Evolutionary conservation across 2,888 invertebrate species (phyloP), one percentile per base, ranked within the genome.

Genomic region (Sinotaia quadrata): DNA sequence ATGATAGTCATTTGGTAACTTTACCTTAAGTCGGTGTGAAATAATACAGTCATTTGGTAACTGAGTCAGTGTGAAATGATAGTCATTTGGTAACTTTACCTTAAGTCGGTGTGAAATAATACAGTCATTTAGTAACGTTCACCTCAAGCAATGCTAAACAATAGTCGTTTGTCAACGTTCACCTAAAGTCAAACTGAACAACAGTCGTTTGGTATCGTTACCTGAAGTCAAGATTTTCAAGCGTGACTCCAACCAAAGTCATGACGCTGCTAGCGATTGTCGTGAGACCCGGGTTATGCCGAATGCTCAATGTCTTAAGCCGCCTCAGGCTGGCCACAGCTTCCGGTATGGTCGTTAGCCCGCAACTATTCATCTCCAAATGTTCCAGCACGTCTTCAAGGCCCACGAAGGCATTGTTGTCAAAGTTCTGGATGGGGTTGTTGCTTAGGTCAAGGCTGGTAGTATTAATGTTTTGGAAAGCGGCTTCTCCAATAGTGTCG

Each of bases 331-430:
- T 37, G 5, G 31, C 44, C 12, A 69, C n/a, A 8, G 72, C 60
- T 2, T 31, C 24, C 2, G 72, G 72, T 12, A 72, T 31, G 18
- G 41, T 37, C 8, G 24, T 62, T n/a, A 72, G 47, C 15, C 44
- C 21, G 29, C 67, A 67, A 47, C 63, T 33, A n/a, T 72, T 62
- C 37, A 72, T 24, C n/a, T 60, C 54, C 24, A 72, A 59, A 4
- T 67, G 67, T 60, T 62, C 59, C 47, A 72, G 54, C 0, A 49
- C 37, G 31, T 63, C 54, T 37, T 67, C 71, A 31, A 68, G 31
- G 4, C 71, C 60, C 8, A 36, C 36, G 31, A 71, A 68, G 21
- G 71, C 71, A 7, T 63, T 47, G 4, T 8, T 5, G 34, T 67
- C 37, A 4, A 71, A 41, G 54, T n/a, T 41, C 0, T 5, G 2